Base-by-base conservation (phyloP, 2,113 vertebrate species). In the Crotophaga sulcirostris region DNA sequence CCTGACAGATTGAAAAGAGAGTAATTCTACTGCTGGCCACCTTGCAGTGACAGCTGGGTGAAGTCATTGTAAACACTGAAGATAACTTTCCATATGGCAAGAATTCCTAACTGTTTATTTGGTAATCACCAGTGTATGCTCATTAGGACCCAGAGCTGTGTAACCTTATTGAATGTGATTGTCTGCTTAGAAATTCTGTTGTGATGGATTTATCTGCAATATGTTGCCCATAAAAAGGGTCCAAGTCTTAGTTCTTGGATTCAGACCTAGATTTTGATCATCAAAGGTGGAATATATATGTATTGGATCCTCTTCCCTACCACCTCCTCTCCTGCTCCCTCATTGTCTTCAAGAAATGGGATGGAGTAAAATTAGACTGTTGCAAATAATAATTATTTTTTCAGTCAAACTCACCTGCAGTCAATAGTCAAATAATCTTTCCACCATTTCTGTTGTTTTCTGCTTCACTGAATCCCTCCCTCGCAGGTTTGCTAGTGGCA, bases 81-180 rank as follows among this genome's bases (percentile, higher is more conserved):
- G 63, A 72, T 84, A 83, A 73, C 64, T 94, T 95, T 88, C 94
- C 96, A 95, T 96, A 94, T 96, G 96, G 90, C 81, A 96, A 94
- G 86, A 90, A 84, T 93, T 92, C 77, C 84, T 89, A 84, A 47
- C 45, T 83, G 51, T 90, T 94, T 96, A 75, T 96, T 95, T 93
- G 77, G 44, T 93, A 87, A 91, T 86, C 84, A 92, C 56, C 13
- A 64, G n/a, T 68, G 64, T 80, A 91, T 40, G 11, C 56, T 93
- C 89, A 93, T 92, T 93, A 93, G 77, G 54, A 94, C 20, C 34
- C 40, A 78, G 54, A 84, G 40, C 13, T 87, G 54, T 55, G 68
- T 63, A 73, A 76, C 33, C 13, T 81, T 88, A 66, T 76, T 93
- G 68, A 64, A 83, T 60, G 33, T 54, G 69, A 76, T 67, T 87